Conservation (phyloP, 2,888 invertebrate genomes). For the Drosophila kuntzei region DNA sequence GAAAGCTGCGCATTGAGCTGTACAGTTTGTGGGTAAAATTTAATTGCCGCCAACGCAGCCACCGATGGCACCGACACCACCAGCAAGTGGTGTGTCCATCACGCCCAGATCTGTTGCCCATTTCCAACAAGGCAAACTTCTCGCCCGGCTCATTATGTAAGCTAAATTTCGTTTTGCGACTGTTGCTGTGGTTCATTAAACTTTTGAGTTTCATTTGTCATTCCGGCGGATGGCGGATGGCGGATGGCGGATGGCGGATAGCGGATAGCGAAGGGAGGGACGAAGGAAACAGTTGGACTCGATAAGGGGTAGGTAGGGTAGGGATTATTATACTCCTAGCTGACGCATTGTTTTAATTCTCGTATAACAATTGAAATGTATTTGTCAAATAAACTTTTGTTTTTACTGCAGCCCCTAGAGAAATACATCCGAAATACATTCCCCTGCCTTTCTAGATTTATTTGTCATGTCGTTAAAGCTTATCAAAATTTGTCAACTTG, state of each 20-base stretch:
- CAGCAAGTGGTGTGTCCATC: constrained; percentile 26
- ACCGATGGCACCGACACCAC: constrained; percentile 23
- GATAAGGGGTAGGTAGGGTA: background rate
- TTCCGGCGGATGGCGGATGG: constrained; percentile 17
- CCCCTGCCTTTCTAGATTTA: background rate
- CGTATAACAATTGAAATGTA: constrained; percentile 71
- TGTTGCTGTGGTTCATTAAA: constrained; percentile 75
- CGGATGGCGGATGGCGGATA: background rate
- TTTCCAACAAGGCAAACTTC: constrained; percentile 31
- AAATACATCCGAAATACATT: constrained; percentile 20
- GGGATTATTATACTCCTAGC: constrained; percentile 9
- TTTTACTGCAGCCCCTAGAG: constrained; percentile 37
- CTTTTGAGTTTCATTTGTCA: constrained; percentile 76
- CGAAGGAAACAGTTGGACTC: background rate
- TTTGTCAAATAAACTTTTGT: constrained; percentile 74
- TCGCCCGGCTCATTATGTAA: constrained; percentile 57
- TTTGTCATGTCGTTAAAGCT: constrained; percentile 29
- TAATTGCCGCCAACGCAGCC: constrained; percentile 58
- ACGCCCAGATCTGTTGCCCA: constrained; percentile 23
- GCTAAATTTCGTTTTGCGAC: constrained; percentile 66
- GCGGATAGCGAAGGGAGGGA: background rate
- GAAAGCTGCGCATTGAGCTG: constrained; percentile 57
- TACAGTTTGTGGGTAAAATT: constrained; percentile 65
- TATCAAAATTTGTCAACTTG: constrained; percentile 36
- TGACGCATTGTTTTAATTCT: constrained; percentile 56